A percentile compares a stretch with the other conserved stretches of the same genome.
Conservation (phyloP, 2,113 vertebrate genomes). For the Hydrochoerus hydrochaeris region DNA sequence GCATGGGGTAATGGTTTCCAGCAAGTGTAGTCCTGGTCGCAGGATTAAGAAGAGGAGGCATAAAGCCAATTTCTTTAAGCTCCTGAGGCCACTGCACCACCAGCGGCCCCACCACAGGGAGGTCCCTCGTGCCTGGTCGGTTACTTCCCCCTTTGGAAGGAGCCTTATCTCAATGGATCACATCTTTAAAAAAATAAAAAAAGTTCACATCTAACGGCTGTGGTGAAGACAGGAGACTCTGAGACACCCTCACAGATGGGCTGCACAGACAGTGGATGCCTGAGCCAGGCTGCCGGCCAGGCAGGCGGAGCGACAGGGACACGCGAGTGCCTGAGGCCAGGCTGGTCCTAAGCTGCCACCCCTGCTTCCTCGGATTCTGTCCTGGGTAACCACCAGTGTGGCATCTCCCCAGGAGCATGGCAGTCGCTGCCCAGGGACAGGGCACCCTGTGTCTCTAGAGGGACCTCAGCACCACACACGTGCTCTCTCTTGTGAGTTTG, state of each 20-base stretch:
- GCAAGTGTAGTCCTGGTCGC: background rate
- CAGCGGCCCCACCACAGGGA: background rate
- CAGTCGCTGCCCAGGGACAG: background rate
- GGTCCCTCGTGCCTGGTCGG: background rate
- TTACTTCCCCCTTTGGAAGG: background rate
- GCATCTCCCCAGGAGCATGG: background rate
- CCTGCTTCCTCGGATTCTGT: background rate
- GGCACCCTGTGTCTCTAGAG: background rate
- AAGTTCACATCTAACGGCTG: background rate
- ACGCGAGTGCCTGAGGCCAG: background rate
- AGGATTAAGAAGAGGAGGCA: background rate
- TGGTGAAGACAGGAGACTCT: background rate
- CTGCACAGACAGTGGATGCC: too few species aligned
- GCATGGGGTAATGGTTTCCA: background rate
- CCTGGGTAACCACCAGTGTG: background rate
- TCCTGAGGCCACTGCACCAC: background rate
- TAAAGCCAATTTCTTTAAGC: background rate
- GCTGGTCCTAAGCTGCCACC: background rate
- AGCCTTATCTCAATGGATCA: background rate
- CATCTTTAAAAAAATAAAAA: background rate
- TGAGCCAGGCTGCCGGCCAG: background rate
- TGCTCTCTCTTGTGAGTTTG: background rate
- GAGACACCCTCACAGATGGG: background rate
- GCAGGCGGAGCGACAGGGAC: too few species aligned
- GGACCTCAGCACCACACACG: fast-evolving